A percentile compares a stretch with the other conserved stretches of the same genome.
These are phyloP conservation scores for Limenitis camilla DNA, from an alignment of 2,888 invertebrate species.

Conservation along the genomic window DNA sequence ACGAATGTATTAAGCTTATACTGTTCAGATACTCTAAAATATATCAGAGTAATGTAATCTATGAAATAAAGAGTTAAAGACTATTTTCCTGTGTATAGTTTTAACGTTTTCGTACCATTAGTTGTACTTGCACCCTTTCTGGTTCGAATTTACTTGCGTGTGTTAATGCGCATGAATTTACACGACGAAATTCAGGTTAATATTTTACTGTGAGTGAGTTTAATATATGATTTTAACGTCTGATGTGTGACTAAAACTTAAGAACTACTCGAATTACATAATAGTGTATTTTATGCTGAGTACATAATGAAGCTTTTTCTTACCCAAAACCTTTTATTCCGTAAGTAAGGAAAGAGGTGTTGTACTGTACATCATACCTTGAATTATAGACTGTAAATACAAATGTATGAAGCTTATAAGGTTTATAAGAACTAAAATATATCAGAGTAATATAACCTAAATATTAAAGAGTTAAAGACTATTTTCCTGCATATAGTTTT, in stretches of 20 bases:
- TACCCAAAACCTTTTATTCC: no score
- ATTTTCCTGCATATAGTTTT: not conserved
- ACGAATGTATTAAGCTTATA: conserved; percentile 20
- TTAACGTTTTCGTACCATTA: conserved; percentile 9
- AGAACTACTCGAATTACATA: no score
- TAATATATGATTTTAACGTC: not conserved
- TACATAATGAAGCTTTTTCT: no score
- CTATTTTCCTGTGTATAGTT: not conserved
- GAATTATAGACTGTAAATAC: no score
- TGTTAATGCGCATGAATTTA: conserved; percentile 19
- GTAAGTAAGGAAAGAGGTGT: no score
- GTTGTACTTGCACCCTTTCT: conserved; percentile 16
- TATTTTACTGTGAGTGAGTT: conserved; percentile 5
- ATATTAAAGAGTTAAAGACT: not conserved
- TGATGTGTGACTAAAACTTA: not conserved
- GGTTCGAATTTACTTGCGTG: conserved; percentile 20
- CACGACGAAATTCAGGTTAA: conserved; percentile 3
- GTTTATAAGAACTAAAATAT: no score
- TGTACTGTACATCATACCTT: no score
- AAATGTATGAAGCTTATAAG: no score
- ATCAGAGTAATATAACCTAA: no score
- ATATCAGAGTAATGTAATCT: not conserved
- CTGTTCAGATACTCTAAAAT: conserved; percentile 11
- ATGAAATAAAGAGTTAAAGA: not conserved
- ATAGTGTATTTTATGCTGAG: no score